A percentile compares a stretch with the other conserved stretches of the same genome.
These are phyloP conservation scores for Agrochola circellaris DNA, from an alignment of 2,888 invertebrate genomes.

Conservation along the genomic window DNA sequence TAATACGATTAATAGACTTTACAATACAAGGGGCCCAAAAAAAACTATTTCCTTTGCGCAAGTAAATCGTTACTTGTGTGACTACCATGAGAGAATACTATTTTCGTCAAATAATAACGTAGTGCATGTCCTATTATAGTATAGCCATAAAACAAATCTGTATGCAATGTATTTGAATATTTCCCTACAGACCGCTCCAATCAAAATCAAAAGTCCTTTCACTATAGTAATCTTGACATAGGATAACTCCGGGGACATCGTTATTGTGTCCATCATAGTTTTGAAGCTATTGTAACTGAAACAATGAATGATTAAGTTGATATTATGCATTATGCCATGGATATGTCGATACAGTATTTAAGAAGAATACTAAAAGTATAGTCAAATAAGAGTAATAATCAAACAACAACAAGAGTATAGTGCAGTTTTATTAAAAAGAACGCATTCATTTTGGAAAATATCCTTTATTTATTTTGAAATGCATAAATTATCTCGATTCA, in stretches of 20 bases:
- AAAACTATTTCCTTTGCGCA: no score
- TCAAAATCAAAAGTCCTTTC: constrained; percentile 16
- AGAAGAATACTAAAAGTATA: neutral
- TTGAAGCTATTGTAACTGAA: neutral
- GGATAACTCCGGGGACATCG: neutral
- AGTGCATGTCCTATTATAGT: neutral
- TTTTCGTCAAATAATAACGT: neutral
- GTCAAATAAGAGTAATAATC: neutral
- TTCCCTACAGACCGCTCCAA: constrained; percentile 6
- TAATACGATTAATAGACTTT: no score
- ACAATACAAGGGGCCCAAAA: no score
- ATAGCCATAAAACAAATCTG: neutral
- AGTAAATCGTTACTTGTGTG: no score
- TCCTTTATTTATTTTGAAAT: neutral
- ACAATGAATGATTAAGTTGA: neutral
- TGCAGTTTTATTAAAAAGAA: neutral
- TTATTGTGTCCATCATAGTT: constrained; percentile 7
- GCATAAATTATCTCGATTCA: neutral
- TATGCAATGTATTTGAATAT: constrained; percentile 4
- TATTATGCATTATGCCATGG: neutral
- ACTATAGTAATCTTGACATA: neutral
- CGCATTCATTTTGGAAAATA: neutral
- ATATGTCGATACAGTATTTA: neutral
- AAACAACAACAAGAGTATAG: neutral
- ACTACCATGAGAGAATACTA: neutral